Conservation (phyloP, 2,797 vertebrate species). For the Fratercula arctica region DNA sequence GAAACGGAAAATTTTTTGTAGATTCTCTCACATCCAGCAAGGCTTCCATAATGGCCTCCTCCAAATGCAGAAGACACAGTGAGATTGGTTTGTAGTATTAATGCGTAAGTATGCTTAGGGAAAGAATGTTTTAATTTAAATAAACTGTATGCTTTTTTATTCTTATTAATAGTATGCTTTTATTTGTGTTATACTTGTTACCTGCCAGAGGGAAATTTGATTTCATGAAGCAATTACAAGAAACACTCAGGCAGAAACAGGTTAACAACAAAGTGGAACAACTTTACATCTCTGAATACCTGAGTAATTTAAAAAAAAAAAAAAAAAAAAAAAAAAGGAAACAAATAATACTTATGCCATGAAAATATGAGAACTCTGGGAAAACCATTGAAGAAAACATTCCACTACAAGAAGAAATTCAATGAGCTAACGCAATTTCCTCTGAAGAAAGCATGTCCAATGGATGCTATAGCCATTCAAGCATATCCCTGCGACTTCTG, state of each 20-base stretch:
- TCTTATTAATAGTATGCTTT: neutral
- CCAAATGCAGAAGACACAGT: neutral
- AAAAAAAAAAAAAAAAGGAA: neutral
- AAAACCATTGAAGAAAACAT: neutral
- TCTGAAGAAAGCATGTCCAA: neutral
- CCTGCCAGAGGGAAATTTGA: neutral
- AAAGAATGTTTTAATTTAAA: neutral
- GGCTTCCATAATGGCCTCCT: neutral
- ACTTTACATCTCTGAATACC: neutral
- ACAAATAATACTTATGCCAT: neutral
- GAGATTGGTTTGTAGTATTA: neutral
- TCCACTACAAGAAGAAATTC: neutral
- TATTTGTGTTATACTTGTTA: slow-evolving; percentile 12
- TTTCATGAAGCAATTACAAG: slow-evolving; percentile 21
- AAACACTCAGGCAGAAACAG: slow-evolving; percentile 3
- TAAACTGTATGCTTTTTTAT: neutral
- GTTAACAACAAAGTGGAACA: neutral
- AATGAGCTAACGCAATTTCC: neutral
- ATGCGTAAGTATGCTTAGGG: neutral
- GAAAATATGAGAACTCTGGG: neutral
- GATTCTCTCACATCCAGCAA: neutral
- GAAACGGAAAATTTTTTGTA: neutral
- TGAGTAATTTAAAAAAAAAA: neutral
- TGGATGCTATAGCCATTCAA: neutral
- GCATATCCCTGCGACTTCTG: neutral